phyloP scores from a whole-genome alignment of 2,113 vertebrate species.

The human region DNA sequence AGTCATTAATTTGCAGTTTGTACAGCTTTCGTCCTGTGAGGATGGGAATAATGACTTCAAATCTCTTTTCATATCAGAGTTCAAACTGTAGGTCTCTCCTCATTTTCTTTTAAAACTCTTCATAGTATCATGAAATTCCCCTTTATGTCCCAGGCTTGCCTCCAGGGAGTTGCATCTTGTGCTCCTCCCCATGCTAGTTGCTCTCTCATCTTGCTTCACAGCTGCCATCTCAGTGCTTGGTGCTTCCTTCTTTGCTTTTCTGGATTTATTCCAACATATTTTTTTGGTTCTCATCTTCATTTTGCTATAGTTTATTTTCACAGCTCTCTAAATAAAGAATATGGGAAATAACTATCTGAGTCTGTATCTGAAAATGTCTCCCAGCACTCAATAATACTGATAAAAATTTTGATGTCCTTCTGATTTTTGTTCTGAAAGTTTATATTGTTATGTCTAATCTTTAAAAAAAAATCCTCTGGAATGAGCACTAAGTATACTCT shows the following conservation, averaged over 20 bases:
- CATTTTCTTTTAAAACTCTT: background rate
- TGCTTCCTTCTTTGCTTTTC: background rate
- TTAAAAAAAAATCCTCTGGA: background rate
- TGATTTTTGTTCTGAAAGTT: background rate
- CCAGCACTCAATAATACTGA: background rate
- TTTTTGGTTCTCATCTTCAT: background rate
- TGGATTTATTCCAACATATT: background rate
- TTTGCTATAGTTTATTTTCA: background rate
- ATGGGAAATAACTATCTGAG: background rate
- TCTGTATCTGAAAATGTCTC: background rate
- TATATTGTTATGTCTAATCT: background rate
- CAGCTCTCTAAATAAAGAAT: background rate
- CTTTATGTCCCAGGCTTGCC: background rate
- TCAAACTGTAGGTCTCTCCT: background rate
- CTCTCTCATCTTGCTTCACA: background rate
- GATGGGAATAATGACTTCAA: background rate
- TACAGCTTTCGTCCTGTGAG: background rate
- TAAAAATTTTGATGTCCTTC: background rate
- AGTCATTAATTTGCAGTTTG: background rate
- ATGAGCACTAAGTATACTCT: background rate
- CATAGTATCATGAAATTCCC: background rate
- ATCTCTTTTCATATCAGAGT: background rate
- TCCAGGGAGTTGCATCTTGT: rapidly evolving
- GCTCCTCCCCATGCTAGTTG: background rate
- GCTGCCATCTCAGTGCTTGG: background rate